Base-by-base conservation (phyloP, 2,113 vertebrate genomes). In the Prietella phreatophila region DNA sequence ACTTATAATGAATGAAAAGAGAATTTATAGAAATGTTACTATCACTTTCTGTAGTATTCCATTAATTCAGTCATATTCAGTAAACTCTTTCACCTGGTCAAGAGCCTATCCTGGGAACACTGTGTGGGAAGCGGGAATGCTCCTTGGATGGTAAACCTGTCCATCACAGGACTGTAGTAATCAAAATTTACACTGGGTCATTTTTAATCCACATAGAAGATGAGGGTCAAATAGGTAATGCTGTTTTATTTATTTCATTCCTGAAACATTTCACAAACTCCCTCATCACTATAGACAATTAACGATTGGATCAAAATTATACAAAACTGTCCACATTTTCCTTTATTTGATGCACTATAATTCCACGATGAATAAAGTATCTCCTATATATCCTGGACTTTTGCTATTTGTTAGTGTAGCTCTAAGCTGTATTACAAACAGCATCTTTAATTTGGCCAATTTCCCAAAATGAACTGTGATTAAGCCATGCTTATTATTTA, bases 401-500 rank as follows among this genome's bases (percentile, higher is more conserved):
- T 27, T 56, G 20, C 56, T 69, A 5, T 36, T 69, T 65, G 85
- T 80, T 80, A 30, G 67, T 76, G 33, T 87, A 61, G 85, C 22
- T 67, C 56, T 15, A 55, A 39, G 39, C 85, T 79, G 36, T 65
- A 39, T 71, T 42, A 61, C 60, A 81, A 83, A 86, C 82, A 67
- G 65, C 20, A 27, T 58, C 88, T 83, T 85, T 91, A 95, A 95
- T 93, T 94, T 94, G 91, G 93, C 93, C 93, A 94, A 95, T 96
- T 91, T 91, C 87, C 85, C 71, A 56, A 88, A 86, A 76, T 76
- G 75, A 79, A 88, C 87, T 84, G 89, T 89, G 88, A 90, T 87
- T 90, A 87, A 88, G 86, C 87, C 91, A 88, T 92, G 91, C 93
- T 94, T 94, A 95, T 95, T 95, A 95, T 95, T 94, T 94, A 94